Evolutionary conservation across 2,113 vertebrate species (phyloP).

Genomic region (Patagioenas fasciata): DNA sequence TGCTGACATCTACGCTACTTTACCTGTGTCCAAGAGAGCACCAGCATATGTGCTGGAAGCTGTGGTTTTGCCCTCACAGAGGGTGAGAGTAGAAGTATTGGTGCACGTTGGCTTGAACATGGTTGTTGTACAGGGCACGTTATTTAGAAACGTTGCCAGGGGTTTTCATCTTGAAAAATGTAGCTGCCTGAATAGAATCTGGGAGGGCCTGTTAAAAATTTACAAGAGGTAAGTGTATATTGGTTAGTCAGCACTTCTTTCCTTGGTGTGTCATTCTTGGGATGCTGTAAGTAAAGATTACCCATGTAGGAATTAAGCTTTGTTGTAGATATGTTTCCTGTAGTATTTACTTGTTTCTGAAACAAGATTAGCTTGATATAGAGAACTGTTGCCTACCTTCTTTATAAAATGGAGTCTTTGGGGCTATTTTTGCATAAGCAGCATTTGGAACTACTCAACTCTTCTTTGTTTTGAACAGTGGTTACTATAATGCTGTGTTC

Average conservation of each 20-base stretch:
- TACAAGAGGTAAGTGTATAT: accelerated
- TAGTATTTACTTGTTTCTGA: not conserved
- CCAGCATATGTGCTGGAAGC: not conserved
- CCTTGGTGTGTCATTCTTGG: not conserved
- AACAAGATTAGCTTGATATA: not conserved
- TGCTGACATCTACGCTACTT: not conserved
- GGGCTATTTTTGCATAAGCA: not conserved
- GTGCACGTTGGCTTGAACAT: not conserved
- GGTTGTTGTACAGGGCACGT: not conserved
- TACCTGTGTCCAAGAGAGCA: not conserved
- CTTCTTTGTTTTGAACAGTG: not conserved
- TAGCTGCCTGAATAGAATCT: not conserved
- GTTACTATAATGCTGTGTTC: not conserved
- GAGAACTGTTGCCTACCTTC: not conserved
- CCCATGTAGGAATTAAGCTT: not conserved
- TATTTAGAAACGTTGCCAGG: not conserved
- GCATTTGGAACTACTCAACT: not conserved
- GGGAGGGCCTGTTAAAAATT: not conserved
- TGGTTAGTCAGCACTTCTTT: not conserved
- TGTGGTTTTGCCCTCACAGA: not conserved
- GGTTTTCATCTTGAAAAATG: not conserved
- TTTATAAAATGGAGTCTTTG: not conserved
- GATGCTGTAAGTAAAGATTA: not conserved
- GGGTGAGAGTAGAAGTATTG: not conserved
- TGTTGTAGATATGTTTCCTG: not conserved